Evolutionary conservation across 2,888 invertebrate species (phyloP).

Genomic region (Leptothorax acervorum): DNA sequence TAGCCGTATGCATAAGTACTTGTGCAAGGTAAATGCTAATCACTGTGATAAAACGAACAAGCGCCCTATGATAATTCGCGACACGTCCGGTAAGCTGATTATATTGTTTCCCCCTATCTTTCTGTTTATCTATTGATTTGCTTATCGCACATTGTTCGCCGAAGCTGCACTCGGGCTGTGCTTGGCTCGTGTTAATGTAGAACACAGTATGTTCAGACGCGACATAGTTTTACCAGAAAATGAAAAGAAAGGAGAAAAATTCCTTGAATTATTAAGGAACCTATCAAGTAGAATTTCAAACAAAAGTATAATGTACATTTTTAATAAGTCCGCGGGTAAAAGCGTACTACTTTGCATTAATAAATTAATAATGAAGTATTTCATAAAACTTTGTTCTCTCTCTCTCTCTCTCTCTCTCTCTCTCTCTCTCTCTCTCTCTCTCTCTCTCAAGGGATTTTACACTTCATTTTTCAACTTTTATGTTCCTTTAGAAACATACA

Average conservation of each 20-base stretch:
- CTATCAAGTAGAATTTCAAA: neutral
- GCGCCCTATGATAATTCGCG: conserved; percentile 20
- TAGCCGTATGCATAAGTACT: neutral
- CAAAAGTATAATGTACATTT: neutral
- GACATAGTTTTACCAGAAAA: neutral
- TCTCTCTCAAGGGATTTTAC: neutral
- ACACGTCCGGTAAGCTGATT: conserved; percentile 44
- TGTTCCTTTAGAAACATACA: neutral
- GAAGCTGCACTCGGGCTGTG: conserved; percentile 5
- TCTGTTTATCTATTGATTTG: conserved; percentile 56
- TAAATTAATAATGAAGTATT: neutral
- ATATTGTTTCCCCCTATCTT: conserved; percentile 48
- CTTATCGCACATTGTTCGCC: conserved; percentile 35
- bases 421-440: too few species aligned
- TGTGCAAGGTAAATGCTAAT: conserved; percentile 33
- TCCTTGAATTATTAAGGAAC: neutral
- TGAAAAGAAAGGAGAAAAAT: neutral
- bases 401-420: neutral
- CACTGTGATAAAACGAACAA: conserved; percentile 25
- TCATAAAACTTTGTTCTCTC: neutral
- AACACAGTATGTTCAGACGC: neutral
- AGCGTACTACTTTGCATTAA: neutral
- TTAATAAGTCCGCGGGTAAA: neutral
- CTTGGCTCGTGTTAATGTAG: neutral
- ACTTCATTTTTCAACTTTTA: conserved; percentile 2